phyloP scores from a whole-genome alignment of 2,113 vertebrate species.

The Catagonus wagneri region DNA sequence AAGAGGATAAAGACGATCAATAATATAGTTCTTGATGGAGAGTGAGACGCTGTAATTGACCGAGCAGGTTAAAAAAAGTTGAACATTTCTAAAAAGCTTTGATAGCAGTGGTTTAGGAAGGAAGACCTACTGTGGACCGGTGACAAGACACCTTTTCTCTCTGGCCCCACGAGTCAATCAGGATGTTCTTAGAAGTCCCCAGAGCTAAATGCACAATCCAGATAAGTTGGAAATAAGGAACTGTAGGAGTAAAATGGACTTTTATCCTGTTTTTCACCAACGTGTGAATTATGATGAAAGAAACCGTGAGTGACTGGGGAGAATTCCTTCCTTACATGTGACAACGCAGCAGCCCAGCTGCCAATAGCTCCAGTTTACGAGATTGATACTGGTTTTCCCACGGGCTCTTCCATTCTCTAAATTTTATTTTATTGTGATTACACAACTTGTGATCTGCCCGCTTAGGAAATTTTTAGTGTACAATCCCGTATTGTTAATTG shows the following conservation, averaged over 20 bases:
- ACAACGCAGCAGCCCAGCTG: not conserved
- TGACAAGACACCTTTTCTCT: not conserved
- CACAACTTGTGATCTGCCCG: not conserved
- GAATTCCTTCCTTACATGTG: not conserved
- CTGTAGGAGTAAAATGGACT: not conserved
- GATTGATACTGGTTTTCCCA: not conserved
- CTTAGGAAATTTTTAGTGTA: not conserved
- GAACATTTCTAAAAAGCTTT: not conserved
- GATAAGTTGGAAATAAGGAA: not conserved
- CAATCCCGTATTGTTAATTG: not conserved
- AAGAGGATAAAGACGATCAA: not conserved
- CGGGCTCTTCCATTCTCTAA: not conserved
- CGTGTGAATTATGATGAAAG: not conserved
- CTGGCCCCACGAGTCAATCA: not conserved
- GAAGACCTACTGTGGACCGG: not conserved
- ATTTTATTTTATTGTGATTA: not conserved
- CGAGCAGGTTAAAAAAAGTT: not conserved
- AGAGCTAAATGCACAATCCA: not conserved
- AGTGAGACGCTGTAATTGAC: not conserved
- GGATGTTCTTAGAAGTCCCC: not conserved
- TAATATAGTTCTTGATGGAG: not conserved
- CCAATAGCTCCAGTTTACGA: not conserved
- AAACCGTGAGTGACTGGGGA: not conserved
- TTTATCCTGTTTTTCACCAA: not conserved
- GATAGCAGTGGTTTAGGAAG: not conserved